Base-by-base conservation (phyloP, 2,888 invertebrate genomes). In the Ferdinandea cuprea region DNA sequence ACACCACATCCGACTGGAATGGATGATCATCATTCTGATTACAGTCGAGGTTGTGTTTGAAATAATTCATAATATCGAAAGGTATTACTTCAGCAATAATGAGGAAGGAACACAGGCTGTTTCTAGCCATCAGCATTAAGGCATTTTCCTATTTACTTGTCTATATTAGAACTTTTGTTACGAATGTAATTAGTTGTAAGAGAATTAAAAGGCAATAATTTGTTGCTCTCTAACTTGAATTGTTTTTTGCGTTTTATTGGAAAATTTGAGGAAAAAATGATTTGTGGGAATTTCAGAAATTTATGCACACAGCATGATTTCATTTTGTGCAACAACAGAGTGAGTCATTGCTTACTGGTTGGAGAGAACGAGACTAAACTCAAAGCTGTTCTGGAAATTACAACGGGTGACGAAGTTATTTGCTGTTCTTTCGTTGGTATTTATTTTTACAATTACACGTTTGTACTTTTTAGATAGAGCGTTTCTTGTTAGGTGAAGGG, bases 11-110 rank as follows among this genome's bases (percentile, higher is more conserved):
- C 93, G 98, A 0, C 92, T 99, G 0, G 99, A 99, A 91, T 97
- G 98, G 97, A 98, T 99, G 96, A 98, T 99, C 86, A 99, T 99
- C 81, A 92, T 96, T 19, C 94, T 99, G 40, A 99, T 99, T 91
- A 94, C 98, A 93, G 96, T 98, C 0, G 99, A 99, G 92, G 99
- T 99, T 13, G 94, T 93, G 83, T 97, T 97, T 90, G 97, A 97
- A 91, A 92, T 94, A 65, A 91, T 97, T 56, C 97, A 97, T 89
- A 94, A 94, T 87, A 90, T 93, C 44, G 95, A 96, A 87, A 92
- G 94, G 88, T 95, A 93, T 86, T 87, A 85, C 68, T 1, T 28
- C 4, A 32, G 15, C 28, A 46, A 13, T 8, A 52, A 66, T 1
- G 54, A 63, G 6, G 42, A 66, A 6, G 54, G 21, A 9, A 6